A percentile compares a stretch with the other conserved stretches of the same genome.
Conservation (phyloP, 1,140 invertebrate species). For the Drosophila repletoides region DNA sequence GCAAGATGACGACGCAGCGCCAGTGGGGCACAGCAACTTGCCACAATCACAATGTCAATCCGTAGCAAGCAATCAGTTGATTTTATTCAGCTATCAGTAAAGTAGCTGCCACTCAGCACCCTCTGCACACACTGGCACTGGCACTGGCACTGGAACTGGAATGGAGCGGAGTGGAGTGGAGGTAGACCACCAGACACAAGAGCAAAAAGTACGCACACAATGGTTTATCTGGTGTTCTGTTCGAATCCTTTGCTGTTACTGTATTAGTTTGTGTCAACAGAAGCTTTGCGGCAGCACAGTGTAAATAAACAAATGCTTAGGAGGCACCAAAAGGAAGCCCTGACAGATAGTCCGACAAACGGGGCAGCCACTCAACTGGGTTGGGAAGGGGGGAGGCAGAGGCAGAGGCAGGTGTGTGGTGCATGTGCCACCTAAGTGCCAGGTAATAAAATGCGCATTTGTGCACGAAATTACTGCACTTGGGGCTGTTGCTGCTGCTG, state of each 20-base stretch:
- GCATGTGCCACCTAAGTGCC: constrained; percentile 52
- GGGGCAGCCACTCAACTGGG: background rate
- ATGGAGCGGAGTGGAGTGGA: too few species aligned
- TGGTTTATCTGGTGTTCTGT: constrained; percentile 28
- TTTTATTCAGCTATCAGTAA: constrained; percentile 70
- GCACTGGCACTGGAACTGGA: too few species aligned
- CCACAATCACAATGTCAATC: constrained; percentile 56
- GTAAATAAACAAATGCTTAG: constrained; percentile 73
- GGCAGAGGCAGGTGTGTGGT: background rate
- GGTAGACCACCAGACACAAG: background rate
- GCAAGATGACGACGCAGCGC: constrained; percentile 9
- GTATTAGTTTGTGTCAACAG: constrained; percentile 52
- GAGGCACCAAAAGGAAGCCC: constrained; percentile 36
- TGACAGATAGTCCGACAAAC: constrained; percentile 9
- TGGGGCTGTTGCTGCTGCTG: constrained; percentile 32
- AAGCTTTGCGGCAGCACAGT: constrained; percentile 48
- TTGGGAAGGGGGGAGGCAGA: background rate
- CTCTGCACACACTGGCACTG: constrained; percentile 23
- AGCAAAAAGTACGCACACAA: constrained; percentile 13
- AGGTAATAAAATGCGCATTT: constrained; percentile 78
- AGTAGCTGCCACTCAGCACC: constrained; percentile 67
- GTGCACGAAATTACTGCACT: constrained; percentile 70
- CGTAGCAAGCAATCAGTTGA: constrained; percentile 68
- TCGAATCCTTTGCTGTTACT: constrained; percentile 41
- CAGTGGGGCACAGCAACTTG: constrained; percentile 37